phyloP scores from a whole-genome alignment of 2,888 invertebrate genomes.

The Aphidoletes aphidimyza region DNA sequence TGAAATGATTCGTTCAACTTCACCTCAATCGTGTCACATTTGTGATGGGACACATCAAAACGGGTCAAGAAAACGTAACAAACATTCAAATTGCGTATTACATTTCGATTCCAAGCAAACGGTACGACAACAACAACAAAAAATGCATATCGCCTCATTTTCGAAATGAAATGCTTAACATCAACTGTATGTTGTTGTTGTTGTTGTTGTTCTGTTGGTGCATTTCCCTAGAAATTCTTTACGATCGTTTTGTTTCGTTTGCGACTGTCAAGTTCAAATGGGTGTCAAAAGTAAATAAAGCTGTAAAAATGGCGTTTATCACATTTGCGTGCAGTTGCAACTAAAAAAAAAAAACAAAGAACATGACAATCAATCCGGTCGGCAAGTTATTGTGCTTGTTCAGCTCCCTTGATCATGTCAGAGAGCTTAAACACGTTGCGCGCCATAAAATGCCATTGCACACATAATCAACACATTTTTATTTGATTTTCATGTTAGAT shows the following conservation, averaged over 20 bases:
- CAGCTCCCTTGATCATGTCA: background rate
- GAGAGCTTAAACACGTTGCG: background rate
- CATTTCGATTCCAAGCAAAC: no score
- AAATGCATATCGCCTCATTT: no score
- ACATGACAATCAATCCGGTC: background rate
- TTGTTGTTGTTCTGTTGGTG: background rate
- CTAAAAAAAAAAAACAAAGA: no score
- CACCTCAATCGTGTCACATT: no score
- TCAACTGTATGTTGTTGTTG: background rate
- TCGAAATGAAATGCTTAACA: no score
- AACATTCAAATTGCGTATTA: no score
- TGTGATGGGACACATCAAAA: no score
- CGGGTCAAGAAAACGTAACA: no score
- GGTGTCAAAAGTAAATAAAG: conserved; percentile 19
- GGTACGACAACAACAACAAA: no score
- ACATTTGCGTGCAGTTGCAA: conserved; percentile 11
- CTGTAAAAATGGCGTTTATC: conserved; percentile 38
- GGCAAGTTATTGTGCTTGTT: background rate
- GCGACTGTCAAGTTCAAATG: conserved; percentile 27
- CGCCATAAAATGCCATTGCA: background rate
- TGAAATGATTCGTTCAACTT: no score
- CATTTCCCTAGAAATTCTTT: background rate
- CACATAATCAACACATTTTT: background rate
- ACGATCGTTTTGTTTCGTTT: no score
- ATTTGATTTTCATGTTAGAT: conserved; percentile 17